phyloP scores from a whole-genome alignment of 2,888 invertebrate genomes.

The Melinaea marsaeus region DNA sequence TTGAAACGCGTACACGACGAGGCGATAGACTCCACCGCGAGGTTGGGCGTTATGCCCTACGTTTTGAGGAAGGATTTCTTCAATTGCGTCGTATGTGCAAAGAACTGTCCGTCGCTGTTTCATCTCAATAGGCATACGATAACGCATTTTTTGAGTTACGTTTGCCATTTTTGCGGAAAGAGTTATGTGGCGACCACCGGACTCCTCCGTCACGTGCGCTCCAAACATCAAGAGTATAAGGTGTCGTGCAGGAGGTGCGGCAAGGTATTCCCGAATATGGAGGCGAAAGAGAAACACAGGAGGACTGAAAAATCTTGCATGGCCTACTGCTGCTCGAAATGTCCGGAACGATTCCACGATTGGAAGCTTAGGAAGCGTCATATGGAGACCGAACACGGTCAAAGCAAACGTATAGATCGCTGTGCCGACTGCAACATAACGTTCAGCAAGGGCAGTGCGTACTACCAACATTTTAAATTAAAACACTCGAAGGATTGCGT shows the following conservation, averaged over 20 bases:
- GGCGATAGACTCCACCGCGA: slow-evolving; percentile 44
- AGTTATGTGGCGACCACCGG: slow-evolving; percentile 65
- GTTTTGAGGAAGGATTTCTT: slow-evolving; percentile 50
- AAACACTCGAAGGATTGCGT: slow-evolving; percentile 63
- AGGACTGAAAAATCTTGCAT: slow-evolving; percentile 61
- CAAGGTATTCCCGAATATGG: slow-evolving; percentile 62
- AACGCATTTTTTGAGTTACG: slow-evolving; percentile 63
- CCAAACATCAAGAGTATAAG: slow-evolving; percentile 63
- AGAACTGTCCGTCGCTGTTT: slow-evolving; percentile 56
- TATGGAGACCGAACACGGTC: slow-evolving; percentile 61
- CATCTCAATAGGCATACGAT: slow-evolving; percentile 66
- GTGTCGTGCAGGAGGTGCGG: slow-evolving; percentile 59
- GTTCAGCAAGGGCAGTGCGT: slow-evolving; percentile 53
- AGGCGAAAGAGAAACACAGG: slow-evolving; percentile 62
- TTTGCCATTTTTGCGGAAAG: slow-evolving; percentile 65
- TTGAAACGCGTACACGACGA: slow-evolving; percentile 44
- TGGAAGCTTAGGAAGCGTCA: slow-evolving; percentile 58
- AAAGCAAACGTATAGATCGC: slow-evolving; percentile 47
- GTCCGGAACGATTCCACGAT: slow-evolving; percentile 59
- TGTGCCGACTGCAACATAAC: slow-evolving; percentile 61
- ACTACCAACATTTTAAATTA: slow-evolving; percentile 63
- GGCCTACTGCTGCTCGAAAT: slow-evolving; percentile 64
- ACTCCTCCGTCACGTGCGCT: slow-evolving; percentile 54
- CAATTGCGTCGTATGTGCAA: slow-evolving; percentile 59
- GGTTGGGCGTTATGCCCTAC: slow-evolving; percentile 66